Base-by-base conservation (phyloP, 2,797 vertebrate genomes). In the Leptatherina wallacei region DNA sequence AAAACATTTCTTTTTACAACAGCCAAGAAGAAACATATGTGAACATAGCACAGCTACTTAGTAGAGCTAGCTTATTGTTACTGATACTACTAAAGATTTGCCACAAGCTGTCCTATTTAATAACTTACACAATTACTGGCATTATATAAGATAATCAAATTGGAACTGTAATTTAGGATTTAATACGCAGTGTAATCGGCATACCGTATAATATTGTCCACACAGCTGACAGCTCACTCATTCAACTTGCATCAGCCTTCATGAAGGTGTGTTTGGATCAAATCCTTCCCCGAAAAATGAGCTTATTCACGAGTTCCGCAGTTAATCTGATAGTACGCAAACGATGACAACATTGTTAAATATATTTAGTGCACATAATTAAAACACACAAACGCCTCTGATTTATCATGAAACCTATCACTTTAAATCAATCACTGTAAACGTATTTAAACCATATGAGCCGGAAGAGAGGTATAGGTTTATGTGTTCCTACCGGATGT, bases 191-290 rank as follows among this genome's bases (percentile, higher is more conserved):
- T 49, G 0, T 0, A n/a, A 30, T 10, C 33, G 11, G 3, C 83
- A 35, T 78, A 93, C 90, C 83, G 63, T 78, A 3, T 18, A 36
- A 22, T 68, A 27, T 22, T 65, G 42, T 6, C 65, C 11, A 36
- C 38, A 56, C 36, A 59, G 49, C 20, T 69, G 79, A 65, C 65
- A 55, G 68, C 24, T 83, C 72, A 49, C 68, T 90, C 90, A 88
- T 90, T 88, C 73, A 85, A 85, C 93, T 95, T 95, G 88, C 94
- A 86, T 94, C 90, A 92, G 86, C 90, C 78, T 78, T 63, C 12
- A 22, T 51, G 47, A 22, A 9, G 6, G 24, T 4, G 86, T 86
- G 91, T 84, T 71, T 12, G 33, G 51, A 1, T 60, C 27, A 74
- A 82, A 70, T 12, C 7, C 44, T 80, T 85, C 93, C 88, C 69